phyloP scores from a whole-genome alignment of 2,888 invertebrate species.

The Rhagium mordax region DNA sequence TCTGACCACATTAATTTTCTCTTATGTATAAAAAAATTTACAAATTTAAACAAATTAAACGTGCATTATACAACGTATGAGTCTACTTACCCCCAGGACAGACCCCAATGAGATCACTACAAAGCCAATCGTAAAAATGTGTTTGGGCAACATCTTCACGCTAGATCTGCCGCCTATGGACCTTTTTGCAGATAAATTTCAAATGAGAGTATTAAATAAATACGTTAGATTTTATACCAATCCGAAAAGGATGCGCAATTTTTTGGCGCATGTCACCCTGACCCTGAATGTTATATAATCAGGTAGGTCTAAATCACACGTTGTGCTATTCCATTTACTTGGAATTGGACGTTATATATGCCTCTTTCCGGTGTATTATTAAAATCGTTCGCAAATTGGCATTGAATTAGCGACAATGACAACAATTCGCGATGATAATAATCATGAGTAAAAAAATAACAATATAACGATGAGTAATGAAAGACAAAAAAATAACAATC shows the following conservation, averaged over 20 bases:
- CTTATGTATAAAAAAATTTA: too few relatives aligned
- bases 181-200: conserved; percentile 10
- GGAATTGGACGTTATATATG: conserved; percentile 50
- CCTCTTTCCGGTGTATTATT: conserved; percentile 58
- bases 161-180: conserved; percentile 16
- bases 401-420: conserved; percentile 52
- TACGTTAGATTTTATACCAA: conserved; percentile 40
- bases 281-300: conserved; percentile 61
- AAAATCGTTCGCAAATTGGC: conserved; percentile 52
- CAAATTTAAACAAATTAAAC: not conserved
- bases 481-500: conserved; percentile 7
- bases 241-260: conserved; percentile 35
- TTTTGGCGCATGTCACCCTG: conserved; percentile 56
- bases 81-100: conserved; percentile 48
- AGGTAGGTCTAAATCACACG: conserved; percentile 48
- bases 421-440: conserved; percentile 31
- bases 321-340: conserved; percentile 51
- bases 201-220: conserved; percentile 36
- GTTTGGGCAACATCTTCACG: conserved; percentile 35
- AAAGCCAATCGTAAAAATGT: conserved; percentile 40
- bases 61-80: not conserved
- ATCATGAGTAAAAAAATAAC: conserved; percentile 16
- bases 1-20: too few relatives aligned
- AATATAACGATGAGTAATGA: conserved; percentile 12
- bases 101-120: conserved; percentile 32